Base-by-base conservation (phyloP, 2,888 invertebrate species). In the Eristalis intricaria region DNA sequence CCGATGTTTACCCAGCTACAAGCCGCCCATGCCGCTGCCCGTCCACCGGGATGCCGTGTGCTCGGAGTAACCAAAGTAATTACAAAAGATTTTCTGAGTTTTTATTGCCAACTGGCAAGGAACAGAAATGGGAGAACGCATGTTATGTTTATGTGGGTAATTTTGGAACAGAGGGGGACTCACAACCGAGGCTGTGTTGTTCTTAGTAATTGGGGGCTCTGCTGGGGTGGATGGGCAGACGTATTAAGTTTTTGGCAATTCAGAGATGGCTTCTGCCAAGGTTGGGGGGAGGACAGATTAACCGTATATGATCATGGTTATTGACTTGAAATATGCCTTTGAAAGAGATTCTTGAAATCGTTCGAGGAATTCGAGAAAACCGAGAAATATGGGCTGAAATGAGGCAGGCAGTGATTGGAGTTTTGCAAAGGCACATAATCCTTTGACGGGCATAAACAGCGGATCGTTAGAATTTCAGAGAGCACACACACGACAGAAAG, bases 181-280 rank as follows among this genome's bases (percentile, higher is more conserved):
- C 64, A 19, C 38, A 56, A 38, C 38, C 38, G 56, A 3, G 19
- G 40, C 40, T 35, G 71, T 64, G 79, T 66, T 74, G 61, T 80
- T 56, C 80, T 80, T 66, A 71, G 80, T 84, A 80, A 84, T 84
- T 84, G 80, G 75, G 32, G 23, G 68, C 83, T 69, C 69, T 58
- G 60, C 3, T 26, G 32, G 19, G 60, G 68, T 10, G 13, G 32
- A 43, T 29, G 43, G 66, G 61, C 69, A 50, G 35, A 63, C 63
- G 69, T 69, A 77, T 64, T 64, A 70, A 70, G 69, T 77, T 77
- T 26, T 70, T 43, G 75, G 58, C 38, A 66, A 65, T 65, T 75
- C 65, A 58, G 23, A 19, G 73, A 64, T 50, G 13, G 50, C 50
- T 50, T n/a, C 50, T 50, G 50, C n/a, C 19, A 50, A 19, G 43